Percentiles rank a stretch among this genome's conserved stretches.
Evolutionary conservation across 2,113 vertebrate species (phyloP).

Genomic region (Bucco capensis): DNA sequence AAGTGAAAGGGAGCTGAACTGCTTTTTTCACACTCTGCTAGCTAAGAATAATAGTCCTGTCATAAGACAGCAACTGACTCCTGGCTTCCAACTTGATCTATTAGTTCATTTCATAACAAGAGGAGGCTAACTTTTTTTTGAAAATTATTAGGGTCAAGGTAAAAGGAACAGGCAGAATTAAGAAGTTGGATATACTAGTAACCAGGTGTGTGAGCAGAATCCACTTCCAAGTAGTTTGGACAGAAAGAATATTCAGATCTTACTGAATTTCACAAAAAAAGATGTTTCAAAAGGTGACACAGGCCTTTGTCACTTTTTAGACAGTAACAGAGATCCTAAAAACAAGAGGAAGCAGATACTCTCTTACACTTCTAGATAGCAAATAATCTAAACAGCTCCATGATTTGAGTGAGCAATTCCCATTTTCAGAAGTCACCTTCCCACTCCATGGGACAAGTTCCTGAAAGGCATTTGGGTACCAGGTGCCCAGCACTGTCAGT

Average conservation of each 20-base stretch:
- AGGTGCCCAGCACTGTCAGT: not conserved
- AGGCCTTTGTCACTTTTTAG: not conserved
- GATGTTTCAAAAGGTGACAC: not conserved
- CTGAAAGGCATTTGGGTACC: not conserved
- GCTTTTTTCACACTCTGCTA: constrained; percentile 3
- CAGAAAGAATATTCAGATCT: not conserved
- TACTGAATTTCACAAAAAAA: not conserved
- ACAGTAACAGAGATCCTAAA: not conserved
- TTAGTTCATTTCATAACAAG: not conserved
- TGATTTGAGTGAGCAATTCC: not conserved
- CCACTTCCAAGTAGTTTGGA: not conserved
- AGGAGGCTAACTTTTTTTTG: not conserved
- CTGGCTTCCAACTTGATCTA: not conserved
- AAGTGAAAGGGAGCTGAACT: constrained; percentile 22
- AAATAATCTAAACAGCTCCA: not conserved
- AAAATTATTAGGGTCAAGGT: not conserved
- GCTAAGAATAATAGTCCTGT: constrained; percentile 19
- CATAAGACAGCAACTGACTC: not conserved
- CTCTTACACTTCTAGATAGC: not conserved
- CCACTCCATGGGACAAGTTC: not conserved
- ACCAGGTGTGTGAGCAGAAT: not conserved
- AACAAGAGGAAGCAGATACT: not conserved
- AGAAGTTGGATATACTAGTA: not conserved
- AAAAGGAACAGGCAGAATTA: not conserved
- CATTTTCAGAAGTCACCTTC: not conserved